Evolutionary conservation across 2,888 invertebrate genomes (phyloP).

Genomic region (Blera fallax): DNA sequence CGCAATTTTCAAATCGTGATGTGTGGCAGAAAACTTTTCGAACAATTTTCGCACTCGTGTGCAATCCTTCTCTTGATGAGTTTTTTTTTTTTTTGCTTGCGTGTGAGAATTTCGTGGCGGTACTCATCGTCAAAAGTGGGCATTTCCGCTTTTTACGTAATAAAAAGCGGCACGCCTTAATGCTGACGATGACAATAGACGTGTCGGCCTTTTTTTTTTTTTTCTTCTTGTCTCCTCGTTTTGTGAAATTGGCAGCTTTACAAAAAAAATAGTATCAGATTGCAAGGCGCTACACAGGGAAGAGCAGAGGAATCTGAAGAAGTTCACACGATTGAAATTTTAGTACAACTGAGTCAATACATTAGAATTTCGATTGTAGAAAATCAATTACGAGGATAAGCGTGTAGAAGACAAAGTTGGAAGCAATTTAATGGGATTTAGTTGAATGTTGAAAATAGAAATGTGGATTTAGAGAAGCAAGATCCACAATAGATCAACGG

Average conservation of each 20-base stretch:
- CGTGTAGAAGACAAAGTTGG: neutral
- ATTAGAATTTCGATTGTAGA: conserved; percentile 42
- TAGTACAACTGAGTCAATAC: conserved; percentile 37
- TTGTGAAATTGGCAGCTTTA: conserved; percentile 42
- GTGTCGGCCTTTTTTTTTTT: conserved; percentile 3
- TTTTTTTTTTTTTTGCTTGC: neutral
- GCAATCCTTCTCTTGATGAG: conserved; percentile 7
- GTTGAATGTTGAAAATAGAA: neutral
- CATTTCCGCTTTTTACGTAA: conserved; percentile 60
- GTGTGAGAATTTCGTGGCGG: conserved; percentile 37
- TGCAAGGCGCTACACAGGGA: conserved; percentile 45
- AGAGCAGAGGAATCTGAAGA: neutral
- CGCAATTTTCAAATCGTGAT: conserved; percentile 34
- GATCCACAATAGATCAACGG: no score
- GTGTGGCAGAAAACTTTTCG: conserved; percentile 49
- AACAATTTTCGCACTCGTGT: conserved; percentile 50
- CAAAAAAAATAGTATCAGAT: conserved; percentile 51
- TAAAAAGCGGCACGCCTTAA: conserved; percentile 30
- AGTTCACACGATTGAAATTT: conserved; percentile 27
- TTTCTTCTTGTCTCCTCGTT: conserved; percentile 3
- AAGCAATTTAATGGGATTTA: neutral
- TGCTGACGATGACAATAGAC: conserved; percentile 50
- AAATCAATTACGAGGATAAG: neutral
- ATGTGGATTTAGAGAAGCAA: no score
- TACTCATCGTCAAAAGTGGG: conserved; percentile 50